phyloP scores from a whole-genome alignment of 2,888 invertebrate species.

The Trypoxylon attenuatum region DNA sequence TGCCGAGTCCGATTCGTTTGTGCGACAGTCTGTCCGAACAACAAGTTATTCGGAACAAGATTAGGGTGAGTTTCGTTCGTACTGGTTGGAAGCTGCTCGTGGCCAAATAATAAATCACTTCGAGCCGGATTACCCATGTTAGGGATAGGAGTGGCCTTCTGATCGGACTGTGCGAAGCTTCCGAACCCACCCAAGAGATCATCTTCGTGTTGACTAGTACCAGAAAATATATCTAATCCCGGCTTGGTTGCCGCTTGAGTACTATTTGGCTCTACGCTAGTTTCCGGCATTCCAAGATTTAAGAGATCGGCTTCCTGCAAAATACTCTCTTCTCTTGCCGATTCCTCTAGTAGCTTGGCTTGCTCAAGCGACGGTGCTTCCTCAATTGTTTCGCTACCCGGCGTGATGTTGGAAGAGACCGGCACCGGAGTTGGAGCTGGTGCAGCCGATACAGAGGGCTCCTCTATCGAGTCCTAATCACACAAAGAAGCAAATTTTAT shows the following conservation, averaged over 20 bases:
- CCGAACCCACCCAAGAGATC: constrained; percentile 70
- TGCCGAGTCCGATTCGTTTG: too few relatives aligned
- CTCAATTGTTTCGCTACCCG: background rate
- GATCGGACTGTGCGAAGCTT: constrained; percentile 55
- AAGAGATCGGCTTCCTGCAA: constrained; percentile 70
- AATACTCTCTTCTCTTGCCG: constrained; percentile 27
- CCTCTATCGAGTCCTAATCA: too few relatives aligned
- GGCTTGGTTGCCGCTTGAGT: constrained; percentile 46
- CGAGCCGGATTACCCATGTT: constrained; percentile 51
- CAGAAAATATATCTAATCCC: constrained; percentile 68
- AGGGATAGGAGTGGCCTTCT: constrained; percentile 33
- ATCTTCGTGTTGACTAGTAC: constrained; percentile 58
- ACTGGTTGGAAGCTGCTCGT: constrained; percentile 32
- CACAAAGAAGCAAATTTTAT: background rate
- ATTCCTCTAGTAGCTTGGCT: constrained; percentile 28
- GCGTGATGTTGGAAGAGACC: background rate
- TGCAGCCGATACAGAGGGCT: too few relatives aligned
- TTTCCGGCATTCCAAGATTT: constrained; percentile 65
- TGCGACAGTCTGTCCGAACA: constrained; percentile 54
- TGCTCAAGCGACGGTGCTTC: constrained; percentile 7
- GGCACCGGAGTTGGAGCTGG: too few relatives aligned
- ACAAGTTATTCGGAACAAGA: constrained; percentile 54
- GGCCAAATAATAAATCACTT: constrained; percentile 63
- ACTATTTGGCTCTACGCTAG: constrained; percentile 35
- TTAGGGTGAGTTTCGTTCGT: constrained; percentile 46